These are phyloP conservation scores for Montifringilla adamsi DNA, from an alignment of 2,113 vertebrate genomes.

Conservation along the genomic window DNA sequence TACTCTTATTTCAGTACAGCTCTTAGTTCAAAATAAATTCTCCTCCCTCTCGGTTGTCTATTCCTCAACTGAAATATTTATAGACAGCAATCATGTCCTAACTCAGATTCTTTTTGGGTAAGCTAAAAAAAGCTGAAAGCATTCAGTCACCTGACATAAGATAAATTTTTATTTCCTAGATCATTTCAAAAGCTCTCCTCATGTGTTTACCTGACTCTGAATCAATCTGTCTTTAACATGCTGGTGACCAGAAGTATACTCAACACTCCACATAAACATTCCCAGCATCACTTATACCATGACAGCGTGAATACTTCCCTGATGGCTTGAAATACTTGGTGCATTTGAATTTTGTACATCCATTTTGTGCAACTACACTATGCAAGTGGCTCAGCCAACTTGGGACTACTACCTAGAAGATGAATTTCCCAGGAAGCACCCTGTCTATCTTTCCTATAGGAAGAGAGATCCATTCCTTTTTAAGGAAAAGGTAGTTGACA, in stretches of 20 bases:
- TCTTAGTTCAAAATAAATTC: constrained; percentile 46
- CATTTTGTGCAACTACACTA: neutral
- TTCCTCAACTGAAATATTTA: constrained; percentile 36
- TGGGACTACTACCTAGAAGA: neutral
- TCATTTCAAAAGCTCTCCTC: neutral
- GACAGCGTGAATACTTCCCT: neutral
- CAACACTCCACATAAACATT: neutral
- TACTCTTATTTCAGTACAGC: neutral
- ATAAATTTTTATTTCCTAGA: neutral
- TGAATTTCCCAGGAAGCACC: neutral
- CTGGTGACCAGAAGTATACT: neutral
- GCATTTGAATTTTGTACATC: neutral
- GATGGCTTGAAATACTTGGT: neutral
- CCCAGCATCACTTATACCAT: neutral
- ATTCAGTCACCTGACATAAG: constrained; percentile 1
- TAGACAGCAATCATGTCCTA: constrained; percentile 37
- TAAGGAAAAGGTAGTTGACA: neutral
- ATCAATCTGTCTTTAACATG: neutral
- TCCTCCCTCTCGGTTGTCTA: constrained; percentile 34
- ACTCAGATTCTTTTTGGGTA: neutral
- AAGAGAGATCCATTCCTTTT: neutral
- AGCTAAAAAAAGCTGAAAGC: constrained; percentile 42
- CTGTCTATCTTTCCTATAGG: neutral
- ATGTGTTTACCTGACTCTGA: neutral
- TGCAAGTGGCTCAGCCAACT: neutral